Percentiles rank a stretch among this genome's conserved stretches.
Evolutionary conservation across 2,888 invertebrate species (phyloP).

Genomic region (Leuctra nigra): DNA sequence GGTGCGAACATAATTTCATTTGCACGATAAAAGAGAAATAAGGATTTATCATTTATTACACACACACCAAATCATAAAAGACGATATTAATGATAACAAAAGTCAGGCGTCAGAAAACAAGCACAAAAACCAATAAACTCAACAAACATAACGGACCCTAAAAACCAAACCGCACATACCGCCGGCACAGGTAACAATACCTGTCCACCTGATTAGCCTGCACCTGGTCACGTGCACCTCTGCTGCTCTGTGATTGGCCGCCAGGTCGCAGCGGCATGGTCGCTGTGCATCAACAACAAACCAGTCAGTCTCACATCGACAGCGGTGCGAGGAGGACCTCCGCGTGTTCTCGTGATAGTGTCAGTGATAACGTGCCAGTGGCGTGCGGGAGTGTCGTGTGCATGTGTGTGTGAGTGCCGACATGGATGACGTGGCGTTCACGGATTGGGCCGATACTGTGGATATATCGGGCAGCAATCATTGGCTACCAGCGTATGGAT

Average conservation of each 20-base stretch:
- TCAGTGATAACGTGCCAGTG: conserved; percentile 1
- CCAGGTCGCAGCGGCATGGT: neutral
- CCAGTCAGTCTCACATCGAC: neutral
- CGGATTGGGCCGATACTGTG: conserved; percentile 51
- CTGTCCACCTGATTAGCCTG: neutral
- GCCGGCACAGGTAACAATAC: too few species aligned
- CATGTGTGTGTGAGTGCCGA: conserved; percentile 2
- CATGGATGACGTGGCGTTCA: conserved; percentile 56
- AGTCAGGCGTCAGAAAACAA: too few species aligned
- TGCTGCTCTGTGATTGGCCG: neutral
- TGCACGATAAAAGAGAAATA: too few species aligned
- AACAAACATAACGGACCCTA: too few species aligned
- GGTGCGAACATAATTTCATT: too few species aligned
- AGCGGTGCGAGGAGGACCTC: neutral
- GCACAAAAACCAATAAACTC: too few species aligned
- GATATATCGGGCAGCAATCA: conserved; percentile 44
- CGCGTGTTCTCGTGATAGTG: neutral
- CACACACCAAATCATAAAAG: too few species aligned
- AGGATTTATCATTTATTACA: too few species aligned
- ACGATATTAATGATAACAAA: too few species aligned
- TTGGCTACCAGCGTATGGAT: conserved; percentile 74
- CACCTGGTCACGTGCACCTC: neutral
- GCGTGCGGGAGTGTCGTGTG: neutral
- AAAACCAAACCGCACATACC: too few species aligned
- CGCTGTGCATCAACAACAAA: neutral